phyloP scores from a whole-genome alignment of 2,888 invertebrate genomes.

The Heliconius hortense region DNA sequence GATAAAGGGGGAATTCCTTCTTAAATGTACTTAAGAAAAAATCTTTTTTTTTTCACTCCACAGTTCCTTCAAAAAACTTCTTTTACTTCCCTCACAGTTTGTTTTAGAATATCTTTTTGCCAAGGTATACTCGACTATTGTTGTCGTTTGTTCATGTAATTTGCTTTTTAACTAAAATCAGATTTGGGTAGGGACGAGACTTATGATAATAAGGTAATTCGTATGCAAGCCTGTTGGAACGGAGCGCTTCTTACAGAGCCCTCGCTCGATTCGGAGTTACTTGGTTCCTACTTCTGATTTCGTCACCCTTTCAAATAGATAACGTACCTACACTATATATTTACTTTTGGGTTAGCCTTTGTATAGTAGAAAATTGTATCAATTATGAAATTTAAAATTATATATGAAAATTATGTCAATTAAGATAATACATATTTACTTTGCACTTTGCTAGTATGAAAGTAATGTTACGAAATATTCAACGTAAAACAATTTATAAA shows the following conservation, averaged over 20 bases:
- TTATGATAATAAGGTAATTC: conserved; percentile 60
- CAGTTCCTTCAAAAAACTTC: not conserved
- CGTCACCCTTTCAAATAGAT: conserved; percentile 14
- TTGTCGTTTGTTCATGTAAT: conserved; percentile 33
- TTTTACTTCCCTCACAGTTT: not conserved
- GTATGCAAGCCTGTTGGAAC: conserved; percentile 68
- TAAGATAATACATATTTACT: no score
- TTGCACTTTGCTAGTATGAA: no score
- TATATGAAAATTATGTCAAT: not conserved
- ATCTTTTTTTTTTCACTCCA: not conserved
- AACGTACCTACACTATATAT: not conserved
- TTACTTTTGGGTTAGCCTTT: not conserved
- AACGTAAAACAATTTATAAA: not conserved
- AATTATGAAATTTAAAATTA: no score
- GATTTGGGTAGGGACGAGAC: conserved; percentile 45
- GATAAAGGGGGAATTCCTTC: no score
- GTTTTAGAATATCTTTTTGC: conserved; percentile 6
- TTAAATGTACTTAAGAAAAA: no score
- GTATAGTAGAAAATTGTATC: not conserved
- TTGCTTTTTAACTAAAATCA: conserved; percentile 41
- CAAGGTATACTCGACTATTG: conserved; percentile 4
- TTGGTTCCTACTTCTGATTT: conserved; percentile 24
- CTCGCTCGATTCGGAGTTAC: conserved; percentile 38
- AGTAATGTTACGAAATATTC: not conserved
- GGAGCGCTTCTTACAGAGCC: conserved; percentile 50